Base-by-base conservation (phyloP, 92 coral and sea anemone species). In the Virgularia gustaviana region DNA sequence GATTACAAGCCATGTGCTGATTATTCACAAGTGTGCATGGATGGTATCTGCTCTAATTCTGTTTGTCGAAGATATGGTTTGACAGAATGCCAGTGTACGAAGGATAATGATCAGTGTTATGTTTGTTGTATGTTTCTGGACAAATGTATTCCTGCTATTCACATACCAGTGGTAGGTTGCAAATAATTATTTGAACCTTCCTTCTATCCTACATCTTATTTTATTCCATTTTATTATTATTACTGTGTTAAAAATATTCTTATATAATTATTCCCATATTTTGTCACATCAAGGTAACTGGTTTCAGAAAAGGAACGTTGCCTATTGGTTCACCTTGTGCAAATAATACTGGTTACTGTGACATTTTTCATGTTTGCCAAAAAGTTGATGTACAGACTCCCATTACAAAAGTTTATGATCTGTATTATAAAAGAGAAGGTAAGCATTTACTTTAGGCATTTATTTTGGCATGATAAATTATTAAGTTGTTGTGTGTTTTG, bases 241-340 rank as follows among this genome's bases (percentile, higher is more conserved):
- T n/a, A n/a, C n/a, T n/a, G n/a, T n/a, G n/a, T n/a, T n/a, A n/a
- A n/a, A n/a, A n/a, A n/a, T n/a, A n/a, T n/a, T n/a, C n/a, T n/a
- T n/a, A n/a, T n/a, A n/a, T n/a, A n/a, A n/a, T n/a, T n/a, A n/a
- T n/a, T 11, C n/a, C 34, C 63, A 30, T 7, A 35, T 10, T 55
- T 55, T 55, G 4, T 16, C 31, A 4, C 12, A 16, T 65, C 34
- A 27, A 68, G 75, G 75, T 68, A 61, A 68, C 75, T 5, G 61
- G 61, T 0, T 68, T 68, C 23, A 68, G 75, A 34, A 68, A 63
- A 16, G 77, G 85, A 39, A 87, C 88, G 64, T 70, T 90, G 71
- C 75, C 83, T 2, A 44, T 89, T 0, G 99, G 99, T 6, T 68
- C 99, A 49, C 99, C 99, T 0, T 94, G 99, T 75, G 85, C 77